Base-by-base conservation (phyloP, 2,888 invertebrate genomes). In the Mesorhabditis belari region DNA sequence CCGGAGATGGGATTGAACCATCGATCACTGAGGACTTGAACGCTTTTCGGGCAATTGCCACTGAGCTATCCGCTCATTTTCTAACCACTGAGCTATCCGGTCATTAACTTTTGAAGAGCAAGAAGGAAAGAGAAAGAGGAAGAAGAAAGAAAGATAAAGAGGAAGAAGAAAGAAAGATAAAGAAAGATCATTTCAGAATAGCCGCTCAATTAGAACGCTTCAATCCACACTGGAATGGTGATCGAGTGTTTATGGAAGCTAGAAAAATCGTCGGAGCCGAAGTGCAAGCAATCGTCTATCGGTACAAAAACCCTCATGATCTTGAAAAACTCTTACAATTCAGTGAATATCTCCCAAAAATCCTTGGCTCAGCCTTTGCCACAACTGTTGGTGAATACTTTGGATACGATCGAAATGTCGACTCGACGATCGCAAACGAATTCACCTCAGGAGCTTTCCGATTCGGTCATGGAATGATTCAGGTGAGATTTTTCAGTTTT, bases 401-500 rank as follows among this genome's bases (percentile, higher is more conserved):
- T 54, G 91, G 89, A 44, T 98, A 98, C 81, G 84, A 95, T 81
- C 86, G 90, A 0, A 85, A 86, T 49, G 72, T 91, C 0, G 88
- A 96, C 81, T 89, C 95, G 0, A 87, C 90, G 1, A 88, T 98
- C 71, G 87, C 92, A 1, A 98, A 96, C 81, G 93, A 91, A 44
- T 98, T 98, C 82, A 93, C 96, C 0, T 93, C 96, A 0, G 94
- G 94, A 9, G 96, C 95, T 0, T 85, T 96, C 59, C 86, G 83
- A 62, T 93, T 99, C 82, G 98, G 98, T 0, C 98, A 98, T 83
- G 90, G 94, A 0, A 85, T 98, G 67, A 93, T 98, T 59, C 94
- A 95, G 82, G 95, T 64, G 5, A 12, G 57, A 5, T 12, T 29
- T 21, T 17, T n/a, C 24, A 52, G 19, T 26, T n/a, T 17, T 26